Percentiles rank a stretch among this genome's conserved stretches.
Evolutionary conservation across 2,113 vertebrate genomes (phyloP).

Genomic region (Dromiciops gliroides): DNA sequence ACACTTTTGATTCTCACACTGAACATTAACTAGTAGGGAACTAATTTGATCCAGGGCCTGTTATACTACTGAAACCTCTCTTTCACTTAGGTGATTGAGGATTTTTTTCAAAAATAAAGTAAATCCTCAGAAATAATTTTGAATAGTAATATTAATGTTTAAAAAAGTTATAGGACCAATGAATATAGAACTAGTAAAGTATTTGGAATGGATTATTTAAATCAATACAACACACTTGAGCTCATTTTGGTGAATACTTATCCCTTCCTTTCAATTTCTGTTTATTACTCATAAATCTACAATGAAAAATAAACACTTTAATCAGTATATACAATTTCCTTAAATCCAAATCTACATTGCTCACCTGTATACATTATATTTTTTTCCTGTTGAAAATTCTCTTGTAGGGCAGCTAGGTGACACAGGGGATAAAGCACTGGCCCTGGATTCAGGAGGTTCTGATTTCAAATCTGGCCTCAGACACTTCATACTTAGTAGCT

Average conservation of each 20-base stretch:
- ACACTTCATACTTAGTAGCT: too few species aligned
- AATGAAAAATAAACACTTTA: background rate
- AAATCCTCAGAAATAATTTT: background rate
- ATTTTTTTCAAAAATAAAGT: background rate
- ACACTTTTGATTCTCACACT: background rate
- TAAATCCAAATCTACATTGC: background rate
- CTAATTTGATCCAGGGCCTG: too few species aligned
- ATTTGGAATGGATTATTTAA: background rate
- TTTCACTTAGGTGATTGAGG: background rate
- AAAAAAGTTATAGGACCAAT: background rate
- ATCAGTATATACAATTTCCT: background rate
- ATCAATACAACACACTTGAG: background rate
- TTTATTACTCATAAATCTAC: background rate
- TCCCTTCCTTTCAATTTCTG: background rate
- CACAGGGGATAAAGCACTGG: too few species aligned
- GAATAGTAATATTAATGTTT: background rate
- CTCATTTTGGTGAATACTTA: background rate
- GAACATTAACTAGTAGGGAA: background rate
- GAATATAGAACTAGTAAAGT: background rate
- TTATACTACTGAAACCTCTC: background rate
- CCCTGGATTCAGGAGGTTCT: too few species aligned
- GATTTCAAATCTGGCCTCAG: too few species aligned
- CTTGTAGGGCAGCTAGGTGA: too few species aligned
- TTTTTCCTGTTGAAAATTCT: background rate
- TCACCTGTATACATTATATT: background rate